Evolutionary conservation across 1,140 invertebrate genomes (phyloP), one percentile per base, ranked within the genome.

Genomic region (Conopomorpha cramerella): DNA sequence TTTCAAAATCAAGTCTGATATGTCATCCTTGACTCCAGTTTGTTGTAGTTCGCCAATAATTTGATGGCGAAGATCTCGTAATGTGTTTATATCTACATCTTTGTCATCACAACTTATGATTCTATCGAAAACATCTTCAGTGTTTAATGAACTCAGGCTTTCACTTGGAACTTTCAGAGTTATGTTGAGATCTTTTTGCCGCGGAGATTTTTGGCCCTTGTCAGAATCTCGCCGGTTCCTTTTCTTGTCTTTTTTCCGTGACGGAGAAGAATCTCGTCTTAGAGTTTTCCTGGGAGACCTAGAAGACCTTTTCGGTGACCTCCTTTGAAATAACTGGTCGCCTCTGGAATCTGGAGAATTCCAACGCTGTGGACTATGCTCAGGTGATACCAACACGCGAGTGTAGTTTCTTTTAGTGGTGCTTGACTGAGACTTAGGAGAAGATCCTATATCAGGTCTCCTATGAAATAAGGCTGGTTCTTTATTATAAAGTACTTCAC

Each of bases 391-490:
- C 8, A 76, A 41, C 6, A 72, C 60, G 6, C 67, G 58, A n/a
- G 70, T 71, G 31, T 72, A 76, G 34, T 53, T 57, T 10, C 51
- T 41, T 51, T 59, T 72, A 29, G 39, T 12, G 25, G 38, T 10
- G 33, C 12, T 6, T 30, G 28, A 23, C 34, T 23, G 11, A 25
- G 12, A 28, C 34, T 46, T 45, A 2, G 58, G 51, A 14, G 30
- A 34, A 2, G 48, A 49, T 26, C 32, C 16, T 33, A 39, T 61
- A 25, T 65, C 61, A 29, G 67, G 65, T 33, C 70, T 46, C 31
- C 62, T 60, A 47, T 72, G 67, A 34, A 76, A 76, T 16, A 76
- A 46, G 3, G 64, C 67, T 13, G 66, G 62, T 36, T 76, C 65
- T 37, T 71, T 71, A 41, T 57, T 64, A n/a, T n/a, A n/a, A n/a